A percentile compares a stretch with the other conserved stretches of the same genome.
These are phyloP conservation scores for Epizoanthus scotinus DNA, from an alignment of 92 coral and sea anemone genomes.

Conservation along the genomic window DNA sequence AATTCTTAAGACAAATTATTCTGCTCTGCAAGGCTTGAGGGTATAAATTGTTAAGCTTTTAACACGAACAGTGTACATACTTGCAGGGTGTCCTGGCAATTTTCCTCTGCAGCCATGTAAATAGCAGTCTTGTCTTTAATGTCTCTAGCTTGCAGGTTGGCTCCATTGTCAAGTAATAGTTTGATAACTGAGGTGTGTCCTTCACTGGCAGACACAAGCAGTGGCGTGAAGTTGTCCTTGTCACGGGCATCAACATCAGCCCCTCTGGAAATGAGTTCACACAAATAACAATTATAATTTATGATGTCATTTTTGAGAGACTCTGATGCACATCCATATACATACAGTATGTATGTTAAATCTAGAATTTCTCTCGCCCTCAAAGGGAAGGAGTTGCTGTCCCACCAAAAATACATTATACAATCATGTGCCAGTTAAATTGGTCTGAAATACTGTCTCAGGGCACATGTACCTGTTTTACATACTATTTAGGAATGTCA, in stretches of 20 bases:
- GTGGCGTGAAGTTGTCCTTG: slow-evolving; percentile 90
- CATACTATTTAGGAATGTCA: no score
- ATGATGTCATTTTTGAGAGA: not conserved
- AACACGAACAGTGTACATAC: slow-evolving; percentile 41
- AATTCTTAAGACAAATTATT: no score
- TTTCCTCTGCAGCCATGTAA: slow-evolving; percentile 90
- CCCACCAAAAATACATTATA: no score
- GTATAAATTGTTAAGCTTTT: no score
- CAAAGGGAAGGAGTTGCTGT: no score
- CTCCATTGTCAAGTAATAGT: slow-evolving; percentile 65
- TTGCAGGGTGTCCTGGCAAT: slow-evolving; percentile 77
- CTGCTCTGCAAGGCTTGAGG: no score
- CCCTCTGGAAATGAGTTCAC: slow-evolving; percentile 58
- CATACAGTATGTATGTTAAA: no score
- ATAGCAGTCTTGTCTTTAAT: slow-evolving; percentile 80
- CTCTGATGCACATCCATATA: not conserved
- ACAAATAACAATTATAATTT: no score
- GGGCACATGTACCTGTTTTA: no score
- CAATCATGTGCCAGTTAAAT: no score
- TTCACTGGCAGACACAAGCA: slow-evolving; percentile 71
- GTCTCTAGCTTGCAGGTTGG: slow-evolving; percentile 67
- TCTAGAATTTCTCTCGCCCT: no score
- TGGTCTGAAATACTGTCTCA: no score
- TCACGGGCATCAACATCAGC: slow-evolving; percentile 88
- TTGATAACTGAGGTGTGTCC: slow-evolving; percentile 69